These are phyloP conservation scores for Nicator chloris DNA, from an alignment of 2,113 vertebrate species.

Conservation along the genomic window DNA sequence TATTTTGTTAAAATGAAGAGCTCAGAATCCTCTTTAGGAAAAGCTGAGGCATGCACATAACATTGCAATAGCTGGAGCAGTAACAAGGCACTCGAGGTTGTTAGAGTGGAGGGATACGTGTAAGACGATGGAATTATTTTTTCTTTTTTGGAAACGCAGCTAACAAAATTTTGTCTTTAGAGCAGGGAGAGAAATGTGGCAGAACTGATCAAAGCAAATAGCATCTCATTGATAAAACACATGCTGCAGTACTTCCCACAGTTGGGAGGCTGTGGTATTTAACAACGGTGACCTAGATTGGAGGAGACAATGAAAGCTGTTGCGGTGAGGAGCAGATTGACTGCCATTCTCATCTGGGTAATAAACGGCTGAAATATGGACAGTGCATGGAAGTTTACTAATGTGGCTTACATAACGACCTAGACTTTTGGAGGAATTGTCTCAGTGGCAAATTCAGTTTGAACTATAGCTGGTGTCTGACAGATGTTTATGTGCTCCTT, in stretches of 20 bases:
- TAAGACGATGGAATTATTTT: not conserved
- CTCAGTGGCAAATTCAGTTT: slow-evolving; percentile 8
- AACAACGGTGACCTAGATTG: slow-evolving; percentile 79
- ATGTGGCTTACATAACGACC: slow-evolving; percentile 38
- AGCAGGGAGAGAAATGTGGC: slow-evolving; percentile 19
- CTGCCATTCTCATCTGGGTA: slow-evolving; percentile 75
- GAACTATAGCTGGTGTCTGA: not conserved
- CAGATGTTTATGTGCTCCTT: not conserved
- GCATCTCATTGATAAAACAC: slow-evolving; percentile 41
- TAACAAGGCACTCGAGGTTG: not conserved
- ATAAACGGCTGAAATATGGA: slow-evolving; percentile 58
- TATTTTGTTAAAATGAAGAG: slow-evolving; percentile 59
- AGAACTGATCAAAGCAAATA: slow-evolving; percentile 13
- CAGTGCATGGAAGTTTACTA: slow-evolving; percentile 57
- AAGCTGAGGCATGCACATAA: slow-evolving; percentile 41
- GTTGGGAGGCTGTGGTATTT: slow-evolving; percentile 54
- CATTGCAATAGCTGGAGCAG: slow-evolving; percentile 22
- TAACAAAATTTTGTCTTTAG: slow-evolving; percentile 21
- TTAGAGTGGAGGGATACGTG: not conserved
- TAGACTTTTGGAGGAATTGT: not conserved
- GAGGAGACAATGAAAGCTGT: slow-evolving; percentile 74
- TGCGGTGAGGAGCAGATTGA: slow-evolving; percentile 72
- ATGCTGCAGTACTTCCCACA: slow-evolving; percentile 15
- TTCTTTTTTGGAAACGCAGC: not conserved
- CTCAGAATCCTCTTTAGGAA: slow-evolving; percentile 67